Conservation (phyloP, 2,888 invertebrate genomes). For the Dryocosmus kuriphilus region DNA sequence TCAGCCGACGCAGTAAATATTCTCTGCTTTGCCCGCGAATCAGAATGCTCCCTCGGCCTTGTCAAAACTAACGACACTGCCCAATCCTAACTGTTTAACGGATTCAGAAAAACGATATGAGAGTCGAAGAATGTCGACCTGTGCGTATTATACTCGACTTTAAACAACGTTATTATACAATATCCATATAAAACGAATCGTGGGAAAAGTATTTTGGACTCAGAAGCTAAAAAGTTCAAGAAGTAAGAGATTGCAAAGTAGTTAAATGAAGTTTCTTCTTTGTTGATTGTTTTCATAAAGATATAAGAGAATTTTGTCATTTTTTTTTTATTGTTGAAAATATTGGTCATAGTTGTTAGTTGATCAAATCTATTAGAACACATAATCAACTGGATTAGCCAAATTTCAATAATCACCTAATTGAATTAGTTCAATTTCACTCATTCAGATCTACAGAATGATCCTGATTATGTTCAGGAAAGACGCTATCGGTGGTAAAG, state of each 20-base stretch:
- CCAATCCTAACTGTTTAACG: conserved; percentile 14
- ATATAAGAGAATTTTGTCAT: too few species aligned
- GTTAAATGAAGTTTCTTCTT: too few species aligned
- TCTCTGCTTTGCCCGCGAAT: conserved; percentile 58
- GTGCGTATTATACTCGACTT: not conserved
- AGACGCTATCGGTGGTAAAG: not conserved
- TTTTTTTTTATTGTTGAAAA: too few species aligned
- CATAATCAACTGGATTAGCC: too few species aligned
- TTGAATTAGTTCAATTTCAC: not conserved
- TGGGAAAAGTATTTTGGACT: not conserved
- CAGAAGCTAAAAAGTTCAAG: not conserved
- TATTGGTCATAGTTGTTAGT: too few species aligned
- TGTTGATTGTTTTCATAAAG: too few species aligned
- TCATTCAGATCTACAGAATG: not conserved
- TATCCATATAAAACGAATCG: not conserved
- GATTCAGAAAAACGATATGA: not conserved
- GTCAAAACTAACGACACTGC: conserved; percentile 68
- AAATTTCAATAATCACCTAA: too few species aligned
- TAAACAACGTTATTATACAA: conserved; percentile 3
- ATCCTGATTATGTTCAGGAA: not conserved
- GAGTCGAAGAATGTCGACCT: not conserved
- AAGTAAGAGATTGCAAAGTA: not conserved
- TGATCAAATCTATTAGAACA: too few species aligned
- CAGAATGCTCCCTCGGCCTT: conserved; percentile 48
- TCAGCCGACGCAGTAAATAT: conserved; percentile 70